These are phyloP conservation scores for Hydrolagus affinis DNA, from an alignment of 2,113 vertebrate species.

Conservation along the genomic window DNA sequence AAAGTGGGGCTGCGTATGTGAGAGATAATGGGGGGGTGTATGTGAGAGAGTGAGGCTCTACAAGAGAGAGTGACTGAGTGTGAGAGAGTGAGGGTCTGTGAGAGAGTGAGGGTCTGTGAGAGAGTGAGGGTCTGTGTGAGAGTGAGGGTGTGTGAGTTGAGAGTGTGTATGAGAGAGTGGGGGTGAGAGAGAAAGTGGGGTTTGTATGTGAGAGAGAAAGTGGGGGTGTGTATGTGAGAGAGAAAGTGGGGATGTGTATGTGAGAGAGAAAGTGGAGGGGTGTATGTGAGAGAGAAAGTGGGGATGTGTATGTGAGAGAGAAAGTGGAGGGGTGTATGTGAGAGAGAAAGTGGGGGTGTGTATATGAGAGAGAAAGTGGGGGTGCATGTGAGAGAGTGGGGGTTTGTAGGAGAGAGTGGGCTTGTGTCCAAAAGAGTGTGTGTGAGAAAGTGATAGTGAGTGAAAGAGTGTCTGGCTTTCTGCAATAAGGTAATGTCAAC, in stretches of 20 bases:
- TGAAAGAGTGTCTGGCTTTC: fast-evolving
- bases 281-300: too few species aligned
- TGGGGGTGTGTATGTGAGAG: background rate
- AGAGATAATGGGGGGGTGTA: background rate
- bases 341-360: background rate
- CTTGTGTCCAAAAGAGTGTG: background rate
- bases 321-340: background rate
- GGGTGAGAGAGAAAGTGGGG: background rate
- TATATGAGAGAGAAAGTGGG: background rate
- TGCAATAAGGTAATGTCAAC: too few species aligned
- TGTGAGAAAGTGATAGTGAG: background rate
- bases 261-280: background rate
- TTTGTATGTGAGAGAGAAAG: background rate
- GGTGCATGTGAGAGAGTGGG: background rate
- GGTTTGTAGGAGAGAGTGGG: background rate
- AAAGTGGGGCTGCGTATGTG: background rate
- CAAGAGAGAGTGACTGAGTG: background rate
- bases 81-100: background rate
- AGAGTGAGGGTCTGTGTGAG: background rate
- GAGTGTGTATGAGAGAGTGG: background rate
- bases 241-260: too few species aligned
- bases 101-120: background rate
- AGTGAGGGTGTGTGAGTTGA: background rate
- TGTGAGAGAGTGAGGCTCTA: background rate
- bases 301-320: background rate